Evolutionary conservation across 2,888 invertebrate genomes (phyloP).

Genomic region (Invenusta paracnida): DNA sequence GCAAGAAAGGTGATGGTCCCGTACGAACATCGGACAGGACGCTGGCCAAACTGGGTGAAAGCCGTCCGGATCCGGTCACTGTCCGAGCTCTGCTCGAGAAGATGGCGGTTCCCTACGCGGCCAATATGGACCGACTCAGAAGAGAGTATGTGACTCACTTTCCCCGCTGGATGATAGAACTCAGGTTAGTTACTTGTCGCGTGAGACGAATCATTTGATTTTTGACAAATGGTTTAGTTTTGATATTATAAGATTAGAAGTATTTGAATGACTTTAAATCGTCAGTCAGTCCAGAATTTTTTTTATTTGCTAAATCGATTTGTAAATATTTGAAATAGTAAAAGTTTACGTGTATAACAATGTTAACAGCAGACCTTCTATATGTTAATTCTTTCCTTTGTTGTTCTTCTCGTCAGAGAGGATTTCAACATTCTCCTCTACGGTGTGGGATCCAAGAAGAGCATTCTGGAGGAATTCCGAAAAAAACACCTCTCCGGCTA

Average conservation of each 20-base stretch:
- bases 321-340: no score
- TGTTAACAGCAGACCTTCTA: no score
- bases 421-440: slow-evolving; percentile 79
- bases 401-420: no score
- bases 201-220: not conserved
- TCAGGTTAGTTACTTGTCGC: not conserved
- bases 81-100: not conserved
- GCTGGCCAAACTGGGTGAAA: not conserved
- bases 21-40: not conserved
- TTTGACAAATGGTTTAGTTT: not conserved
- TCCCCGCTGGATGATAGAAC: not conserved
- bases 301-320: no score
- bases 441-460: slow-evolving; percentile 82
- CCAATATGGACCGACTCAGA: not conserved
- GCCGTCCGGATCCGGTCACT: not conserved
- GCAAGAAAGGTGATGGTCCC: not conserved
- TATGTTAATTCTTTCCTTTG: no score
- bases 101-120: not conserved
- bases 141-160: not conserved
- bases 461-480: slow-evolving; percentile 73
- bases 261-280: no score
- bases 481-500: slow-evolving; percentile 65
- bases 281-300: no score
- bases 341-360: no score
- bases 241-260: no score